Conservation (phyloP, 1,140 invertebrate species). For the Tetragonula clypearis region DNA sequence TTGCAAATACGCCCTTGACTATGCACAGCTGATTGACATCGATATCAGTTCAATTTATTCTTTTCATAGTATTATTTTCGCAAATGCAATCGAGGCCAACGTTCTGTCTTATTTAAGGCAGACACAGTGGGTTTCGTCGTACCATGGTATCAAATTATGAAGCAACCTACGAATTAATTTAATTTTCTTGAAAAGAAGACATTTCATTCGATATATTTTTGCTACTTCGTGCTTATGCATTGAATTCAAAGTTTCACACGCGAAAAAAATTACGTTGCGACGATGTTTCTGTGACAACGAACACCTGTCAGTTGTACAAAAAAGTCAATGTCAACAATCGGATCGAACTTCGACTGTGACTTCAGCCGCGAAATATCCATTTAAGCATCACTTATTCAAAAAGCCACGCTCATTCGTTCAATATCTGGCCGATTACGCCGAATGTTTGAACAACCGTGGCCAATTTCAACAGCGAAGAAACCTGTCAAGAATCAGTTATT, state of each 20-base stretch:
- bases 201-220: no score
- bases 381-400: neutral
- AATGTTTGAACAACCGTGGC: neutral
- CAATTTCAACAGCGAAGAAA: neutral
- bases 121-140: neutral
- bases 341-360: neutral
- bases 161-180: no score
- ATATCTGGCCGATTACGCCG: neutral
- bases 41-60: neutral
- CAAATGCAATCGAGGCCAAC: neutral
- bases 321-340: neutral
- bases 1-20: slow-evolving; percentile 10
- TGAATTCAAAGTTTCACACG: no score
- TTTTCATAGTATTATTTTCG: neutral
- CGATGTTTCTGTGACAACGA: no score
- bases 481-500: neutral
- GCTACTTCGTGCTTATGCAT: no score
- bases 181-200: no score
- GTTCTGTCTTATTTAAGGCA: neutral
- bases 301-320: neutral
- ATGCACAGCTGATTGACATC: neutral
- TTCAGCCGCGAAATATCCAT: neutral
- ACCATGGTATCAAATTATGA: no score
- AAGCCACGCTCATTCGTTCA: neutral
- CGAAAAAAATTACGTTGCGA: no score